Conservation (phyloP, 2,797 vertebrate species). For the Octomys mimax region DNA sequence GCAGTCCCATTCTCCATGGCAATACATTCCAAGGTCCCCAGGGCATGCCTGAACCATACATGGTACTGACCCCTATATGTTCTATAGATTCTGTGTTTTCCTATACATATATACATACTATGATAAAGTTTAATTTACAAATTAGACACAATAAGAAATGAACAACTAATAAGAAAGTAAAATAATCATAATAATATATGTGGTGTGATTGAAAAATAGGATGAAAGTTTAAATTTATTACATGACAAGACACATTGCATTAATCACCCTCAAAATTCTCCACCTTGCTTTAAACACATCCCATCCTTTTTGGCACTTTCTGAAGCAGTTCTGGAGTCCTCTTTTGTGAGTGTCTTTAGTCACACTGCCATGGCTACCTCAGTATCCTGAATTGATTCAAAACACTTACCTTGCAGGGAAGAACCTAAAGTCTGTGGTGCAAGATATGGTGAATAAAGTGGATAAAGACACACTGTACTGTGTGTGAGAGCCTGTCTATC, state of each 20-base stretch:
- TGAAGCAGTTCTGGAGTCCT: background rate
- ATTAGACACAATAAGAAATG: background rate
- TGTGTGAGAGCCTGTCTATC: background rate
- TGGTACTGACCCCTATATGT: background rate
- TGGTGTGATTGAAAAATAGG: background rate
- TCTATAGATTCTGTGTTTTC: background rate
- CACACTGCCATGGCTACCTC: background rate
- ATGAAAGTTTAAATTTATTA: background rate
- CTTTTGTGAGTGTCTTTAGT: background rate
- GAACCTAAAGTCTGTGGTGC: background rate
- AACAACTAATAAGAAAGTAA: background rate
- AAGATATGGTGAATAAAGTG: background rate
- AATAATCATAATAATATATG: background rate
- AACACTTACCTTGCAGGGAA: background rate
- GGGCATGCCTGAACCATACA: background rate
- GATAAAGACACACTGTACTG: background rate
- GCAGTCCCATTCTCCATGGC: too few species aligned
- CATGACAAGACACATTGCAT: background rate
- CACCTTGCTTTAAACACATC: background rate
- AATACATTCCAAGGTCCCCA: background rate
- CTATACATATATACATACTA: background rate
- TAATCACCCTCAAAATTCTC: background rate
- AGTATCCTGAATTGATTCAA: background rate
- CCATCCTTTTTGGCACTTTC: background rate
- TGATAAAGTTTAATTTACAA: background rate